Base-by-base conservation (phyloP, 2,888 invertebrate species). In the Doris montereyensis region DNA sequence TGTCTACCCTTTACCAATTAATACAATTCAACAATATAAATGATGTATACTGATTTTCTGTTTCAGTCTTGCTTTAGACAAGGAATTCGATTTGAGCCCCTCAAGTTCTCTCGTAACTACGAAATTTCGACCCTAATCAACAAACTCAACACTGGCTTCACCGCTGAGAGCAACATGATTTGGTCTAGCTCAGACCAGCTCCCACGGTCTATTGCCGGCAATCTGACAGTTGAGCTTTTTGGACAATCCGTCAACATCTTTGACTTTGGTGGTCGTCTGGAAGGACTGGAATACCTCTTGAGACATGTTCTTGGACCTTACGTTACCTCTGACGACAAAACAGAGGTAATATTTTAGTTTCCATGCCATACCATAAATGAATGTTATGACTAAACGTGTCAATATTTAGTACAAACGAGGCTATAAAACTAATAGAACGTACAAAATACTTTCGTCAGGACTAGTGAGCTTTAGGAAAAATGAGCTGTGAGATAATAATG, bases 221-320 rank as follows among this genome's bases (percentile, higher is more conserved):
- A 91, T 83, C 83, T 91, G 65, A 91, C 91, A 4, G 86, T 90
- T 1, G 90, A 91, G 73, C 83, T 91, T 21, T 92, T 92, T 80
- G 98, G 98, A 0, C 95, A 97, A 89, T 95, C 96, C 0, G 94
- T 98, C 79, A 98, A 98, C 90, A 90, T 96, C 68, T 93, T 96
- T 83, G 96, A 97, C 93, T 32, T 97, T 76, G 95, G 95, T 86
- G 94, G 95, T 3, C 94, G 97, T 81, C 93, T 94, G 21, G 97
- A 97, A 92, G 97, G 97, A 2, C 94, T 97, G 85, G 98, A 98
- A 88, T 83, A 94, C 83, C 94, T 96, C 89, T 93, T 96, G 74
- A 96, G 97, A 89, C 94, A 94, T 34, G 92, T 96, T 81, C 97
- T 98, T 90, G 86, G 96, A 1, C 95, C 95, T 3, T 67, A 73